Evolutionary conservation across 2,797 vertebrate genomes (phyloP).

Genomic region (Zenarchopterus dispar): DNA sequence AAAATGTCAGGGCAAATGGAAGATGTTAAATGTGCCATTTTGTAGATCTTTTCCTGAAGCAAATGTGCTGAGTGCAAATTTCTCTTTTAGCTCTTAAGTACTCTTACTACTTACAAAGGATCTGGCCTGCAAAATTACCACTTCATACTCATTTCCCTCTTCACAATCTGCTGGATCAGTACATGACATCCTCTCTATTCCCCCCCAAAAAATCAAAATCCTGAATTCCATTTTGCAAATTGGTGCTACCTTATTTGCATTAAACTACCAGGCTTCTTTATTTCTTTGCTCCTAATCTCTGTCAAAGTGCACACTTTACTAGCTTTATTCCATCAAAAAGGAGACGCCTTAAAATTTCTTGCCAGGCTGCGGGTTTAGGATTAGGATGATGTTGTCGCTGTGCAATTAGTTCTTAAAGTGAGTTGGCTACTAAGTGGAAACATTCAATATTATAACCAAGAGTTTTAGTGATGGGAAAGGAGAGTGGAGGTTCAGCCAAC

Average conservation of each 20-base stretch:
- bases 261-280: conserved; percentile 12
- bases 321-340: conserved; percentile 1
- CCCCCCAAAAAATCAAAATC: background rate
- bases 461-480: conserved; percentile 23
- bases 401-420: conserved; percentile 28
- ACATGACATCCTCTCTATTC: background rate
- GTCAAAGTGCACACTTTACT: background rate
- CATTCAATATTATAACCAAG: conserved; percentile 25
- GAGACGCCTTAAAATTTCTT: background rate
- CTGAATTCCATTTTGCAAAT: conserved; percentile 47
- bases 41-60: conserved; percentile 32
- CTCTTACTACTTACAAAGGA: background rate
- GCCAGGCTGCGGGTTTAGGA: no score
- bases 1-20: conserved; percentile 57
- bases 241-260: conserved; percentile 29
- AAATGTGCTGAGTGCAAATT: conserved; percentile 44
- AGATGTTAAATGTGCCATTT: conserved; percentile 63
- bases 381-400: no score
- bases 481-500: conserved; percentile 17
- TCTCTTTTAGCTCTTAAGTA: conserved; percentile 36
- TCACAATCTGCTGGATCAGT: conserved; percentile 14
- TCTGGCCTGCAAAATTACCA: conserved; percentile 15
- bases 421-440: conserved; percentile 9
- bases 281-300: background rate
- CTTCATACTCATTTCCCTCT: conserved; percentile 12